A percentile compares a stretch with the other conserved stretches of the same genome.
These are phyloP conservation scores for Columba guinea DNA, from an alignment of 2,797 vertebrate species.

Conservation along the genomic window DNA sequence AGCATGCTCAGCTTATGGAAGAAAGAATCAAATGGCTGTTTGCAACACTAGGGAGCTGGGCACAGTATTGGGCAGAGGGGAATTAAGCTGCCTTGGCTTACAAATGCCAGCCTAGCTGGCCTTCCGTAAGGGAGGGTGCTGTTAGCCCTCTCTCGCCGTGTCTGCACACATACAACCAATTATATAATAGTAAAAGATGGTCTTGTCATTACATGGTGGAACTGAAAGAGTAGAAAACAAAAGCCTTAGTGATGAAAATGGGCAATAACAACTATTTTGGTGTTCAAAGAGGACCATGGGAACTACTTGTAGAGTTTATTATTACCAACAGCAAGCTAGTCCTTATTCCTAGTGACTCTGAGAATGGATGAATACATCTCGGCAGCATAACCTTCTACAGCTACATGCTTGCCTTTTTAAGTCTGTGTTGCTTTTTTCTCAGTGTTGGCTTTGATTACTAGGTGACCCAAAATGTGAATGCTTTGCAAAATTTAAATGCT, in stretches of 20 bases:
- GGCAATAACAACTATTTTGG: neutral
- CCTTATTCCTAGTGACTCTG: neutral
- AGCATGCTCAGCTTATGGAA: neutral
- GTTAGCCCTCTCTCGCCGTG: neutral
- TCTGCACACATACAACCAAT: neutral
- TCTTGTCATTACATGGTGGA: neutral
- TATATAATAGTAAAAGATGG: neutral
- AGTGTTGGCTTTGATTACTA: neutral
- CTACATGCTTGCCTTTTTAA: neutral
- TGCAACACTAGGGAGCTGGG: neutral
- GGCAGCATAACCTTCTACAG: neutral
- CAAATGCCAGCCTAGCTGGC: neutral
- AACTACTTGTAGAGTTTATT: neutral
- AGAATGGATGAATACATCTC: neutral
- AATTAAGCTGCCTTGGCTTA: neutral
- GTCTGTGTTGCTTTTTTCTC: neutral
- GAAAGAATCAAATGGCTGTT: neutral
- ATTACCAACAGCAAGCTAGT: neutral
- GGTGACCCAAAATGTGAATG: neutral
- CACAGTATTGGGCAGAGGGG: neutral
- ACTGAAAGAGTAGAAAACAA: neutral
- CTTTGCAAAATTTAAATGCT: neutral
- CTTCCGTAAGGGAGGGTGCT: fast-evolving
- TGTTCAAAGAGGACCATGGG: neutral
- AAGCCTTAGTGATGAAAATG: neutral